A percentile compares a stretch with the other conserved stretches of the same genome.
Conservation (phyloP, 2,888 invertebrate species). For the Galerucella calmariensis region DNA sequence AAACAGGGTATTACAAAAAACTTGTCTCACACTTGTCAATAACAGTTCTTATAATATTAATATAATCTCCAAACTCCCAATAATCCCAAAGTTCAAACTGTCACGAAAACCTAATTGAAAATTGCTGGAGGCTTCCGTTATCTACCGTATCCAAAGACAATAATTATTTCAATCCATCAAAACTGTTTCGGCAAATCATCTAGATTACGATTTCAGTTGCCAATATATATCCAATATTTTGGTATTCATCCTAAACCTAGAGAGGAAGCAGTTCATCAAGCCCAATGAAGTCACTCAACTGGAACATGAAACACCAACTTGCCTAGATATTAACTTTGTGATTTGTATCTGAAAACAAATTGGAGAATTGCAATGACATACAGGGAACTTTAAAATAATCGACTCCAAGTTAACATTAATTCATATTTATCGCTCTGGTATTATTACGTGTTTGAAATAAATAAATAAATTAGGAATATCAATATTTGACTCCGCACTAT, state of each 20-base stretch:
- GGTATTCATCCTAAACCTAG: background rate
- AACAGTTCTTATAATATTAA: too few species aligned
- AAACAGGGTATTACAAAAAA: too few species aligned
- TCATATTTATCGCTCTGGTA: background rate
- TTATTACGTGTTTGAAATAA: background rate
- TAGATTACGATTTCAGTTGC: constrained; percentile 19
- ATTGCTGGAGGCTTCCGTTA: background rate
- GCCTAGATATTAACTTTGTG: constrained; percentile 49
- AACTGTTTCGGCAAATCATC: constrained; percentile 17
- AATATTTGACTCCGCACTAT: background rate
- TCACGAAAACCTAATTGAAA: background rate
- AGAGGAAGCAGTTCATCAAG: constrained; percentile 16
- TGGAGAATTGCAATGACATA: too few species aligned
- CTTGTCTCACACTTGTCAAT: too few species aligned
- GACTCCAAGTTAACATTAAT: background rate
- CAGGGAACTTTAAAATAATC: constrained; percentile 46
- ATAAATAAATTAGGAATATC: background rate
- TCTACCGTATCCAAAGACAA: constrained; percentile 10
- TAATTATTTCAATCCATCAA: constrained; percentile 14
- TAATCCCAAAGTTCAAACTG: background rate
- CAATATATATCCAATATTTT: constrained; percentile 27
- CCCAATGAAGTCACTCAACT: constrained; percentile 10
- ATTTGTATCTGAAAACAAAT: constrained; percentile 46
- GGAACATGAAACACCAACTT: constrained; percentile 26
- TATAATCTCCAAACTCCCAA: background rate